Conservation (phyloP, 1,140 invertebrate species). For the Hesperophylax magnus region DNA sequence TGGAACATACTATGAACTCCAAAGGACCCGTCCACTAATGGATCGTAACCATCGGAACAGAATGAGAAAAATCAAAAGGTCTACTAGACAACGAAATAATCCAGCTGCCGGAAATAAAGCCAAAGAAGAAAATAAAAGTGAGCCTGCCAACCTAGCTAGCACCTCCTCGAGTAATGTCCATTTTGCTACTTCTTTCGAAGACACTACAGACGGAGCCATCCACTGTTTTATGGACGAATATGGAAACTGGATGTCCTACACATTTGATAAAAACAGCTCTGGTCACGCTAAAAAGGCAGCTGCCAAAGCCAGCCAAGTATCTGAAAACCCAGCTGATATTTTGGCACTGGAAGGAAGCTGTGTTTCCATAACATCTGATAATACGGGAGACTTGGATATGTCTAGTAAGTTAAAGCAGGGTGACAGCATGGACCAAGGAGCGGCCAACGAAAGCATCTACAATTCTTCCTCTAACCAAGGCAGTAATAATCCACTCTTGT, state of each 20-base stretch:
- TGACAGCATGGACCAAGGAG: slow-evolving; percentile 63
- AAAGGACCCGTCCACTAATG: slow-evolving; percentile 66
- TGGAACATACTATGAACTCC: slow-evolving; percentile 49
- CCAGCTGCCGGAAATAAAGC: slow-evolving; percentile 55
- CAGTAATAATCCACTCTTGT: slow-evolving; percentile 67
- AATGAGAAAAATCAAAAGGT: slow-evolving; percentile 69
- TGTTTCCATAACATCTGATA: slow-evolving; percentile 66
- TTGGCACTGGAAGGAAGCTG: slow-evolving; percentile 65
- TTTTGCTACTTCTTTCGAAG: slow-evolving; percentile 87
- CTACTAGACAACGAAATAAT: slow-evolving; percentile 66
- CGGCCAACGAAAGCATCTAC: slow-evolving; percentile 53
- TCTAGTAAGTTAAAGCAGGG: slow-evolving; percentile 65
- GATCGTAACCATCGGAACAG: slow-evolving; percentile 69
- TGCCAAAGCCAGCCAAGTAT: slow-evolving; percentile 64
- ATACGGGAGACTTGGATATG: slow-evolving; percentile 63
- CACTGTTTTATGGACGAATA: slow-evolving; percentile 86
- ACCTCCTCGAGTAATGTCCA: slow-evolving; percentile 72
- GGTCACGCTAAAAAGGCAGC: slow-evolving; percentile 71
- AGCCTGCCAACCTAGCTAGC: slow-evolving; percentile 62
- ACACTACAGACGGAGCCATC: slow-evolving; percentile 89
- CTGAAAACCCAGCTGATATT: slow-evolving; percentile 65
- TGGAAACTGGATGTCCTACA: slow-evolving; percentile 85
- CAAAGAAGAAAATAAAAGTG: slow-evolving; percentile 61
- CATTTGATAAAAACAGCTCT: slow-evolving; percentile 84
- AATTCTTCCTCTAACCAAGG: slow-evolving; percentile 69